Evolutionary conservation across 1,140 invertebrate species (phyloP).

Genomic region (Prorops nasuta): DNA sequence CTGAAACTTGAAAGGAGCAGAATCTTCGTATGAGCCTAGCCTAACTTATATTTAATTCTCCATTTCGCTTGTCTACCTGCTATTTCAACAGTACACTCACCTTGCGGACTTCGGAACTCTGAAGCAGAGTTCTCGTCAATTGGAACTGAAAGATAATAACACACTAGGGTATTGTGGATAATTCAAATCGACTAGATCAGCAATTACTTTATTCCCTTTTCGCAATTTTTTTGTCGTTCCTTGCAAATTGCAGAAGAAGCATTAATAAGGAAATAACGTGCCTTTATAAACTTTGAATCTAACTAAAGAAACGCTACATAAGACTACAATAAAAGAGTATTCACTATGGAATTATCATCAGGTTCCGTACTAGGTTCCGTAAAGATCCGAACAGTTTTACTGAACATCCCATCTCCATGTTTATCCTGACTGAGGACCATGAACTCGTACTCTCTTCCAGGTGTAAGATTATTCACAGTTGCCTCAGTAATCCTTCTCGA

Average conservation of each 20-base stretch:
- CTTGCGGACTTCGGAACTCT: constrained; percentile 36
- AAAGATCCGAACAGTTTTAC: constrained; percentile 74
- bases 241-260: too few relatives aligned
- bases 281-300: too few relatives aligned
- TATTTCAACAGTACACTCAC: constrained; percentile 11
- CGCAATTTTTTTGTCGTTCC: too few relatives aligned
- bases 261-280: too few relatives aligned
- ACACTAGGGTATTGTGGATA: too few relatives aligned
- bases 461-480: constrained; percentile 73
- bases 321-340: too few relatives aligned
- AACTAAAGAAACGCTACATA: too few relatives aligned
- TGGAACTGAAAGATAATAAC: constrained; percentile 25
- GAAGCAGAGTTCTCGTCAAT: constrained; percentile 42
- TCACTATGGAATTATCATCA: constrained; percentile 1
- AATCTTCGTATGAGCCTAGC: too few relatives aligned
- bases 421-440: constrained; percentile 87
- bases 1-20: neutral
- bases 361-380: constrained; percentile 60
- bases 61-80: neutral
- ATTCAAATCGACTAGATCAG: too few relatives aligned
- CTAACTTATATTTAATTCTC: neutral
- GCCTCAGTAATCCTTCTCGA: constrained; percentile 72
- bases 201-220: too few relatives aligned
- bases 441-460: constrained; percentile 83
- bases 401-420: constrained; percentile 86